Evolutionary conservation across 2,797 vertebrate genomes (phyloP), one percentile per base, ranked within the genome.

Genomic region (Eulemur mongoz): DNA sequence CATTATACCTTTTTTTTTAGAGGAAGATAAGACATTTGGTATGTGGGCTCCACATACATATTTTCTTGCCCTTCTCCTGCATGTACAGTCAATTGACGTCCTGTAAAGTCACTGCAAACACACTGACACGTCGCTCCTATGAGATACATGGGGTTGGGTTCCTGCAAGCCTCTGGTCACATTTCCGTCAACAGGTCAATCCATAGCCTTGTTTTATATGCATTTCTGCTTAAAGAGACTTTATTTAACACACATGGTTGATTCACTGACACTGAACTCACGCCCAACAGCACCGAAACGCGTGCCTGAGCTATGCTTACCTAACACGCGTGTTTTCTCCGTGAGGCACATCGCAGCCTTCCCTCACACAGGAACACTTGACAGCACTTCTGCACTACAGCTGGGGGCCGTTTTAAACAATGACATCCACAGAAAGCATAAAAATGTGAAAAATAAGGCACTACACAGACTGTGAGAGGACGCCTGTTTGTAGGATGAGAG

Each of bases 301-400:
- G 2, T 4, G 80, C 43, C 67, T 45, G 25, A 65, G 22, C 11
- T 30, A 54, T 18, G 48, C n/a, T 35, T 22, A 25, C 20, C 69
- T 65, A 54, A 78, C 54, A 48, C 48, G 67, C 0, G 0, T 1
- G 1, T 0, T 20, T 59, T 65, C 57, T 61, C 59, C 0, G 0
- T 13, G n/a, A 45, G 32, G 23, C 23, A 20, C 8, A 14, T 0
- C 7, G 0, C 25, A 6, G 30, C 73, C 48, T 72, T 70, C 79
- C 3, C 11, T 32, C 1, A 12, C 57, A 89, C 8, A 15, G 61
- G 40, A 57, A 70, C 4, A 12, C 18, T 1, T 52, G 43, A 17
- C 0, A 38, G 83, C n/a, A 13, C 40, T 69, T 50, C 8, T 45
- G 73, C 63, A 72, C 22, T 20, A 38, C 0, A 6, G 2, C 20